phyloP scores from a whole-genome alignment of 2,113 vertebrate species.

The Coregonus clupeaformis region DNA sequence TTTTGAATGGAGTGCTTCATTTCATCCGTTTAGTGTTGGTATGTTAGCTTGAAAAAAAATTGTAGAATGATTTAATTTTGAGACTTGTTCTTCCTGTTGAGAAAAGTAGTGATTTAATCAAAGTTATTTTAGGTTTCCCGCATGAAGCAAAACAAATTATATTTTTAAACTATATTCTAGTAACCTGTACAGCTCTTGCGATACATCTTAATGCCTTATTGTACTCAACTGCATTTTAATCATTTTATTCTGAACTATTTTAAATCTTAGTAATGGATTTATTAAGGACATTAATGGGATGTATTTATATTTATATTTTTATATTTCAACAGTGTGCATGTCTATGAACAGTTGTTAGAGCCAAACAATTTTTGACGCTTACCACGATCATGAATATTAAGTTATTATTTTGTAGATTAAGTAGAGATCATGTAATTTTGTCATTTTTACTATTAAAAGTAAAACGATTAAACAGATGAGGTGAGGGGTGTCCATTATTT shows the following conservation, averaged over 20 bases:
- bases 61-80: conserved; percentile 54
- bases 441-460: conserved; percentile 80
- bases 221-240: conserved; percentile 76
- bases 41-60: conserved; percentile 52
- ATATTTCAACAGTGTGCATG: conserved; percentile 83
- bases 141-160: conserved; percentile 64
- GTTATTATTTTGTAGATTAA: conserved; percentile 76
- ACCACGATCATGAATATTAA: conserved; percentile 71
- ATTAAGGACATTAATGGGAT: conserved; percentile 79
- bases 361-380: conserved; percentile 68
- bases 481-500: conserved; percentile 31
- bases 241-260: conserved; percentile 77
- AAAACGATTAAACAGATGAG: conserved; percentile 62
- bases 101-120: conserved; percentile 61
- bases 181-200: conserved; percentile 76
- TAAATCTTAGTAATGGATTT: conserved; percentile 75
- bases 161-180: conserved; percentile 72
- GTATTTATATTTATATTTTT: conserved; percentile 86
- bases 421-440: conserved; percentile 81
- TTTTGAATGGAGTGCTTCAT: conserved; percentile 66
- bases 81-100: conserved; percentile 64
- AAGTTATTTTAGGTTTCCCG: conserved; percentile 60
- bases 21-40: conserved; percentile 68
- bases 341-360: conserved; percentile 71
- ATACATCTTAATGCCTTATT: conserved; percentile 81